Evolutionary conservation across 2,797 vertebrate species (phyloP).

Genomic region (Emydoidea blandingii): DNA sequence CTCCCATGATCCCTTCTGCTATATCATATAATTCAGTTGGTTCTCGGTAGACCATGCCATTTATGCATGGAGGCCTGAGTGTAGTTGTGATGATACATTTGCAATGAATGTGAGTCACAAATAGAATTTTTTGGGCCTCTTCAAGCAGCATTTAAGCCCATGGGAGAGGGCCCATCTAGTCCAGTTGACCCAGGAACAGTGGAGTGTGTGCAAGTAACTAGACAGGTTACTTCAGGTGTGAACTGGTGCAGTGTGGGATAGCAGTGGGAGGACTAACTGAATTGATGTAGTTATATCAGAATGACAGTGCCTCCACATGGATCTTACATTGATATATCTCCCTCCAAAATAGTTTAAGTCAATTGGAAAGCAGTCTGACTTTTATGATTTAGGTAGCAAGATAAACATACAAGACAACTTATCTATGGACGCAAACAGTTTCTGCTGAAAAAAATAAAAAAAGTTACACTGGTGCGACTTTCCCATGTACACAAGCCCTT

Average conservation of each 20-base stretch:
- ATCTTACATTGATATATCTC: neutral
- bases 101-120: neutral
- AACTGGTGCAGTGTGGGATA: neutral
- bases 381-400: neutral
- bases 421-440: neutral
- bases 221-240: slow-evolving; percentile 5
- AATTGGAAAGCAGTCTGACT: neutral
- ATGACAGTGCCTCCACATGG: neutral
- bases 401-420: neutral
- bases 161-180: neutral
- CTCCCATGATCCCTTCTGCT: neutral
- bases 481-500: neutral
- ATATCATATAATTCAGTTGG: neutral
- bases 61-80: neutral
- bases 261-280: neutral
- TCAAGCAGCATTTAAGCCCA: neutral
- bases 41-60: neutral
- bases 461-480: neutral
- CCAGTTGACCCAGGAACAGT: neutral
- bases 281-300: neutral
- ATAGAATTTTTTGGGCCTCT: neutral
- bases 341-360: neutral
- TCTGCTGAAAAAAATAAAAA: neutral
- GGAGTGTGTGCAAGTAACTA: neutral
- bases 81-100: neutral